Evolutionary conservation across 2,797 vertebrate genomes (phyloP), one percentile per base, ranked within the genome.

Genomic region (Gymnocypris eckloni): DNA sequence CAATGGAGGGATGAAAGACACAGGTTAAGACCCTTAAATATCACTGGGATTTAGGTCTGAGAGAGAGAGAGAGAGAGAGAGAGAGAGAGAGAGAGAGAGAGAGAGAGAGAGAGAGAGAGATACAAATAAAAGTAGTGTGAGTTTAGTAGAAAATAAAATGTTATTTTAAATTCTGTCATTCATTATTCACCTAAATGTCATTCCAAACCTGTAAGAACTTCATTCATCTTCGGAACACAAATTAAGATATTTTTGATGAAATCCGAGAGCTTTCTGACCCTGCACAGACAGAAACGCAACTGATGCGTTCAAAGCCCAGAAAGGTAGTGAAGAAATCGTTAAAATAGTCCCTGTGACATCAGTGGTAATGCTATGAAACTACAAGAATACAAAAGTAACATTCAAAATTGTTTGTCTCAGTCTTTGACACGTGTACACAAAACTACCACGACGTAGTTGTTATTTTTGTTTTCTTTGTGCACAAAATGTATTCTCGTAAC

Each of bases 21-120:
- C 91, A 89, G 94, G 93, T 94, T 95, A 95, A 95, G 94, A 93
- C 93, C 84, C 87, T 81, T 93, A 94, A 94, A 95, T 94, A 94
- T 93, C 89, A 93, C 91, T 92, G 92, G 95, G 95, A 95, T 95
- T 95, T 94, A 92, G 91, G 93, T 92, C 93, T 94, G 92, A 92
- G 93, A 93, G 92, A 93, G 92, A 89, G 39, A 39, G 39, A 39
- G 39, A 39, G 39, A 39, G 4, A 39, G 37, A 39, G 37, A 39
- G 37, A 39, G 39, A 39, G 39, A 39, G 39, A 39, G 39, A 85
- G 87, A 86, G 86, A 73, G 48, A 83, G 92, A 92, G 93, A 93
- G 92, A 93, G 92, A 89, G 39, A 39, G 39, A 39, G 39, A 39
- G 39, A 39, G 4, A 39, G 54, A 81, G 83, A n/a, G 33, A 41